Base-by-base conservation (phyloP, 2,113 vertebrate genomes). In the Neofelis nebulosa region DNA sequence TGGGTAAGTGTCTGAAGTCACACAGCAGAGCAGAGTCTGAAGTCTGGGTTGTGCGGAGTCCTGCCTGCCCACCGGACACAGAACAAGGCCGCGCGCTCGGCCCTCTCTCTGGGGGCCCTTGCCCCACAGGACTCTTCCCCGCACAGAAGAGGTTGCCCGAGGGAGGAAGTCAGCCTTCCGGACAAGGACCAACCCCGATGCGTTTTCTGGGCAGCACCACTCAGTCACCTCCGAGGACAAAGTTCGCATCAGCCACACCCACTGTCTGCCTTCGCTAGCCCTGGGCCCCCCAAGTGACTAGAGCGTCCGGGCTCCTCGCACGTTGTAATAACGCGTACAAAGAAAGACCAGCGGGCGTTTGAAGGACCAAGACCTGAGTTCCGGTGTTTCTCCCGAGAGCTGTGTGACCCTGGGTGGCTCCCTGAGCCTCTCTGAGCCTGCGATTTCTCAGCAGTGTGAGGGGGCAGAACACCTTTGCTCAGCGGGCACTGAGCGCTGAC, bases 341-440 rank as follows among this genome's bases (percentile, higher is more conserved):
- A 86, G 78, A 92, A 95, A 85, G 13, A 25, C 36, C 36, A n/a
- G 41, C 1, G 41, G 27, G 14, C 33, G n/a, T 48, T 50, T 18
- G 45, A 38, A 66, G 13, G 14, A 73, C 38, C 27, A 93, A 86
- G 61, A 73, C 11, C 80, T 27, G 50, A 68, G 45, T 85, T 63
- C 78, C 80, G 19, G 45, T 83, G 83, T 41, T 66, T 84, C 52
- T 73, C 66, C 71, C 7, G 4, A 38, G 45, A 79, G 45, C 57
- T 86, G 50, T 89, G 71, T 95, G 83, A 95, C 73, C 61, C n/a
- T 31, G 5, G n/a, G 36, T 9, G 33, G 16, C n/a, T 65, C 16
- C 25, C 27, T 27, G 16, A 74, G 31, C 57, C 21, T 95, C 88
- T 82, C 95, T 87, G 50, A 90, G 33, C 61, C 52, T 63, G 7